phyloP scores from a whole-genome alignment of 2,888 invertebrate genomes.

The Aromia moschata region DNA sequence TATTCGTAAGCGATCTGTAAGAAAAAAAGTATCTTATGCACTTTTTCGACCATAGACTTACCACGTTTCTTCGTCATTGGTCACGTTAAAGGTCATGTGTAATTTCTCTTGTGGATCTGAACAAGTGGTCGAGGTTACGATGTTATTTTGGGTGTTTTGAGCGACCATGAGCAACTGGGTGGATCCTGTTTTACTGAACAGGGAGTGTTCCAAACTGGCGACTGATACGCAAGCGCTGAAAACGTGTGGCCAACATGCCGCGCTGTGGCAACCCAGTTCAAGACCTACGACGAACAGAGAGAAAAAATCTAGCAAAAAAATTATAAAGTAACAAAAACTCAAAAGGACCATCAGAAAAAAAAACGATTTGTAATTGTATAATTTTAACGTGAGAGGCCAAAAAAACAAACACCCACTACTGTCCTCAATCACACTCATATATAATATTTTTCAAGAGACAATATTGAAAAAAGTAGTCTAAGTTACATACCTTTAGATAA shows the following conservation, averaged over 20 bases:
- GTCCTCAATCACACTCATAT: too few relatives aligned
- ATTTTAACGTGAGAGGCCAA: too few relatives aligned
- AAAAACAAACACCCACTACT: too few relatives aligned
- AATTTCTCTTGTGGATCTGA: slow-evolving; percentile 68
- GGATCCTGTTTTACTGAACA: slow-evolving; percentile 85
- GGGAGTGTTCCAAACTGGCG: slow-evolving; percentile 88
- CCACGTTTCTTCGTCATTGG: slow-evolving; percentile 83
- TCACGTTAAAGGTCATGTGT: slow-evolving; percentile 68
- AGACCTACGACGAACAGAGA: slow-evolving; percentile 67
- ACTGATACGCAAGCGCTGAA: slow-evolving; percentile 94
- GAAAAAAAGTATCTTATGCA: too few relatives aligned
- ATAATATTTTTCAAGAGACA: too few relatives aligned
- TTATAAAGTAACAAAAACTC: too few relatives aligned
- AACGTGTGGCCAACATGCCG: slow-evolving; percentile 96
- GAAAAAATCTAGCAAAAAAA: too few relatives aligned
- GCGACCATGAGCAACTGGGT: slow-evolving; percentile 72
- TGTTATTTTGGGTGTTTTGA: slow-evolving; percentile 72
- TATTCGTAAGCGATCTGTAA: too few relatives aligned
- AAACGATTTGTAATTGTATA: too few relatives aligned
- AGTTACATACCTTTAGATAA: slow-evolving; percentile 64
- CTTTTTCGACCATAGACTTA: slow-evolving; percentile 62
- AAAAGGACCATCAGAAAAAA: too few relatives aligned
- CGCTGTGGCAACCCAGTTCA: slow-evolving; percentile 90
- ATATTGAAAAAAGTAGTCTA: neutral
- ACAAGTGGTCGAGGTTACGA: slow-evolving; percentile 67